Evolutionary conservation across 2,113 vertebrate species (phyloP).

Genomic region (Chascanopsetta lugubris): DNA sequence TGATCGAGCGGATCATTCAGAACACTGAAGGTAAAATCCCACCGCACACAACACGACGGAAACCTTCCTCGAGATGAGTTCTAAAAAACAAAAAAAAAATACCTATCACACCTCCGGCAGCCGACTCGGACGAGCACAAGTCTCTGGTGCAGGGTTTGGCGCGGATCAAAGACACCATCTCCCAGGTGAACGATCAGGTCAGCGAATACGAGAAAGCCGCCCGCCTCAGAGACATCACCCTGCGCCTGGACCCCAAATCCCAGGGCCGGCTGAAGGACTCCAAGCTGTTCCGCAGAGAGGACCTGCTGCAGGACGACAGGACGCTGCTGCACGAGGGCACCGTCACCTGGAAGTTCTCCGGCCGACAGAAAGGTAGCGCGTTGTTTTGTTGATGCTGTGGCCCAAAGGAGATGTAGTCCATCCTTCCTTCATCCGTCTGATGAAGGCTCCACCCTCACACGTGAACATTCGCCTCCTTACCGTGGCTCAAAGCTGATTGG

Average conservation of each 20-base stretch:
- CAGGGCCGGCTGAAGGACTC: constrained; percentile 85
- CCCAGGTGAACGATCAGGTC: constrained; percentile 86
- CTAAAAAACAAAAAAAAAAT: too few species aligned
- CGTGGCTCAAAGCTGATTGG: too few species aligned
- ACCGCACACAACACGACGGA: too few species aligned
- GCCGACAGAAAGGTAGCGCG: constrained; percentile 94
- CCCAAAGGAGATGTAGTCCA: neutral
- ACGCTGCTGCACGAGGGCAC: constrained; percentile 84
- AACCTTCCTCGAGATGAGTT: too few species aligned
- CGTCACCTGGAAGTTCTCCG: constrained; percentile 86
- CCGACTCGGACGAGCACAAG: constrained; percentile 82
- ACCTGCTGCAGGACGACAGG: constrained; percentile 77
- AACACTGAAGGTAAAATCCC: constrained; percentile 87
- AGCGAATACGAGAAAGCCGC: constrained; percentile 82
- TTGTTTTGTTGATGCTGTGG: neutral
- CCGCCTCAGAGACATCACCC: constrained; percentile 84
- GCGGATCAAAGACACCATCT: constrained; percentile 87
- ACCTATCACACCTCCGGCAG: constrained; percentile 65
- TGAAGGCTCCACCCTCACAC: too few species aligned
- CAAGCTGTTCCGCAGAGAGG: constrained; percentile 83
- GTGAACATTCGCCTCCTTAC: too few species aligned
- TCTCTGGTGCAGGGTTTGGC: constrained; percentile 83
- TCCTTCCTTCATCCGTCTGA: too few species aligned
- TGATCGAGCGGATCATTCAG: constrained; percentile 91
- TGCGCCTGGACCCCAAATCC: constrained; percentile 86